Base-by-base conservation (phyloP, 2,113 vertebrate species). In the Cheirogaleus medius region DNA sequence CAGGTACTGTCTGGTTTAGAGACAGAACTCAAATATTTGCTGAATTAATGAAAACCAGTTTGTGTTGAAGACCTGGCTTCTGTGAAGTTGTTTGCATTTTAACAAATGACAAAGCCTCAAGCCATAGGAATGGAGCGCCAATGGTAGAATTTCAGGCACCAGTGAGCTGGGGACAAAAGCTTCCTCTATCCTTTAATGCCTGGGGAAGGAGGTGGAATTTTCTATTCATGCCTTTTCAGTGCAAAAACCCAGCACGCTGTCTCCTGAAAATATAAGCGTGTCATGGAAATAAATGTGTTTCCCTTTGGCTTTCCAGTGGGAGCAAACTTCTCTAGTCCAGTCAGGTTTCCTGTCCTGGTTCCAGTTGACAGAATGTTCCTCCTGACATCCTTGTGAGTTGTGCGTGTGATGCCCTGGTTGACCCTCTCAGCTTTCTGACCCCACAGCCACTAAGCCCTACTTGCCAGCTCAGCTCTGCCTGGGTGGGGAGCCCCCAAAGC, bases 261-360 rank as follows among this genome's bases (percentile, higher is more conserved):
- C 78, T 97, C 60, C 83, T 74, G 88, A 76, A 97, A 97, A 83
- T 39, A 83, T 44, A 52, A 94, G 58, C 64, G 52, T 69, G 96
- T 96, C 96, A 87, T 87, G 90, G 96, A 96, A 97, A 97, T 90
- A 97, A 96, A 95, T 94, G 95, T 89, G 74, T 91, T 97, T 96
- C 47, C 83, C 68, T 94, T 94, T 93, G 89, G 54, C 60, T 97
- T 81, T 88, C 78, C 89, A 52, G 95, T 93, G 58, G 94, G 73
- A 97, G 93, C 85, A 81, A 85, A 42, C 44, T 12, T 84, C 27
- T 94, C 17, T 52, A 47, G n/a, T 71, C n/a, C 47, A 56, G 34
- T 82, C 86, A n/a, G 39, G n/a, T 66, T 73, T 95, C 89, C 96
- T 84, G 82, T 25, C 17, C 89, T 73, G 86, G 66, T 89, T 96